Evolutionary conservation across 2,797 vertebrate genomes (phyloP).

Genomic region (Sebastes cheni): DNA sequence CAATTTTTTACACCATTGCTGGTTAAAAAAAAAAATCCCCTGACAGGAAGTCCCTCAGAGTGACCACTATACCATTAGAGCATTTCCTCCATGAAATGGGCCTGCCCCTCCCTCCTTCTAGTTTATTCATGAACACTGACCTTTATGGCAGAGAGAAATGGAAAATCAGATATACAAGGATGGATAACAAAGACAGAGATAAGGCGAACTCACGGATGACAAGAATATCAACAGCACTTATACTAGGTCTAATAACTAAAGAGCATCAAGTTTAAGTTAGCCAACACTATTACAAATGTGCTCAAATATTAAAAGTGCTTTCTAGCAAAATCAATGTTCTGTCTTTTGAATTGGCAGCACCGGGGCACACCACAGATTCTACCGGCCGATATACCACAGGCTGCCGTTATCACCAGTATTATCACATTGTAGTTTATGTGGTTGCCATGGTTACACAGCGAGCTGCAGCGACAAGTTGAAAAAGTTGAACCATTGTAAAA

Average conservation of each 20-base stretch:
- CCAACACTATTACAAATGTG: neutral
- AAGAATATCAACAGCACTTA: neutral
- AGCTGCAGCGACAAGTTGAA: neutral
- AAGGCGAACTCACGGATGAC: neutral
- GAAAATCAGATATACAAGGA: constrained; percentile 26
- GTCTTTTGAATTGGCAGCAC: neutral
- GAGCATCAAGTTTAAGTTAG: neutral
- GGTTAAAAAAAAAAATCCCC: neutral
- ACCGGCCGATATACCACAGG: neutral
- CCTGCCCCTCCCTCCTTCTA: constrained; percentile 41
- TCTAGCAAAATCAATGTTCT: neutral
- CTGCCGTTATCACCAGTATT: neutral
- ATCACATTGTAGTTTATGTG: neutral
- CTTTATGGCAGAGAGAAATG: constrained; percentile 32
- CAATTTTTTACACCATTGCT: neutral
- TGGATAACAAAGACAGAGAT: neutral
- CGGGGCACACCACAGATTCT: neutral
- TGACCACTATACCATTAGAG: constrained; percentile 51
- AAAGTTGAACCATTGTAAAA: neutral
- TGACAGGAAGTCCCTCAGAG: constrained; percentile 41
- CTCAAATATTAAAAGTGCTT: neutral
- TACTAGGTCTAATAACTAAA: neutral
- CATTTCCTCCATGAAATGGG: constrained; percentile 60
- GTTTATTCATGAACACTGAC: constrained; percentile 70
- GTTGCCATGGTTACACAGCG: neutral